Base-by-base conservation (phyloP, 2,888 invertebrate species). In the Morpho helenor region DNA sequence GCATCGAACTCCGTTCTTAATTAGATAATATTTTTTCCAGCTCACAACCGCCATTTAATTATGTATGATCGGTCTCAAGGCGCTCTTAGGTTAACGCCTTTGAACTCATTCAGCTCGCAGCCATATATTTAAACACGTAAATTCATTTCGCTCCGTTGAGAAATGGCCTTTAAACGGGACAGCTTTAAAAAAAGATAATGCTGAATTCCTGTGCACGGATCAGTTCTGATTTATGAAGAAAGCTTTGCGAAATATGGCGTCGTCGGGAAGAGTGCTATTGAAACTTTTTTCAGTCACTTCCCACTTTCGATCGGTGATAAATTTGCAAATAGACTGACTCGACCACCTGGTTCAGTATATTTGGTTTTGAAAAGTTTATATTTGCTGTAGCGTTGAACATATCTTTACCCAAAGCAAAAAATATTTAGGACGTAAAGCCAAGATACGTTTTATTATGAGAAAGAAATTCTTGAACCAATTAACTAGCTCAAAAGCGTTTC, bases 141-240 rank as follows among this genome's bases (percentile, higher is more conserved):
- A 64, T 64, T 56, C 56, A 54, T 56, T 57, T 53, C 60, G 60
- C 54, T 60, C 56, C 59, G 57, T 57, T 61, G 61, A 61, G 57
- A 51, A 57, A 62, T 56, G 60, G 61, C 59, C 64, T 61, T 61
- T 60, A 64, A 65, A 65, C 49, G 57, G 46, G 58, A 49, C 51
- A 53, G 46, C 48, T 57, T 60, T 61, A 53, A 66, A 68, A 67
- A 68, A 66, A 66, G 62, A 60, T 60, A 63, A 69, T 61, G 63
- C 62, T 57, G 57, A 67, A 66, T 67, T 68, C 65, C 53, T 63
- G 58, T 66, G 64, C 58, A 66, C 58, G 64, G 82, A 86, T 84
- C 80, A 83, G 79, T 73, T 67, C 62, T 80, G 77, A 86, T 86
- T 87, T 86, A 86, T 84, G 82, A 82, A 80, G 84, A 84, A 82